Evolutionary conservation across 2,113 vertebrate genomes (phyloP).

Genomic region (Notothenia coriiceps): DNA sequence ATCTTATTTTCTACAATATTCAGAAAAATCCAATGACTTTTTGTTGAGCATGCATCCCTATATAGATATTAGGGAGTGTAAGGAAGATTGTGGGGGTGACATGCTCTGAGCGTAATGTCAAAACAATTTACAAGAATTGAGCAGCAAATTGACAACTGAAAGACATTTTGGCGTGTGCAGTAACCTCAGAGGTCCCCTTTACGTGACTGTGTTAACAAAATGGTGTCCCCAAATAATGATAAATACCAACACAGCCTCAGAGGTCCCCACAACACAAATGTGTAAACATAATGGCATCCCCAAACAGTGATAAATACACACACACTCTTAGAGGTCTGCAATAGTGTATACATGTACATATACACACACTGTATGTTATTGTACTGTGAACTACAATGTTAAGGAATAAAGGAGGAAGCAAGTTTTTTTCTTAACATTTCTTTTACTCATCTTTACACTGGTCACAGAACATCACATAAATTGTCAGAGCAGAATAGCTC

Average conservation of each 20-base stretch:
- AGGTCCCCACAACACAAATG: no score
- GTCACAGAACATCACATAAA: slow-evolving; percentile 81
- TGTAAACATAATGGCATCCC: no score
- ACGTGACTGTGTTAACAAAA: no score
- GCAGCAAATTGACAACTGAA: slow-evolving; percentile 66
- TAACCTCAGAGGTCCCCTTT: slow-evolving; percentile 4
- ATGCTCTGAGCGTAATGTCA: slow-evolving; percentile 56
- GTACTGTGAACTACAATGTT: background rate
- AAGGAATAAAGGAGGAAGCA: slow-evolving; percentile 30
- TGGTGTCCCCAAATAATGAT: no score
- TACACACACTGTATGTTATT: background rate
- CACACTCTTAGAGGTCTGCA: no score
- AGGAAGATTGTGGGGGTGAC: slow-evolving; percentile 56
- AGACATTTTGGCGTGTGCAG: slow-evolving; percentile 56
- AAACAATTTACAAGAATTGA: slow-evolving; percentile 62
- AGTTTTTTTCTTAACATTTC: slow-evolving; percentile 52
- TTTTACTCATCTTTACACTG: slow-evolving; percentile 79
- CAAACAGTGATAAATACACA: no score
- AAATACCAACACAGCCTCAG: no score
- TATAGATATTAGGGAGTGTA: slow-evolving; percentile 27
- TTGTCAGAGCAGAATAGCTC: slow-evolving; percentile 65
- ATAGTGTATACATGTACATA: background rate
- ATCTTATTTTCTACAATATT: no score
- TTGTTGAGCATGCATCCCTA: no score
- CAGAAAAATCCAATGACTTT: no score